phyloP scores from a whole-genome alignment of 1,140 invertebrate species.

The Hermatobates lingyangjiaoensis region DNA sequence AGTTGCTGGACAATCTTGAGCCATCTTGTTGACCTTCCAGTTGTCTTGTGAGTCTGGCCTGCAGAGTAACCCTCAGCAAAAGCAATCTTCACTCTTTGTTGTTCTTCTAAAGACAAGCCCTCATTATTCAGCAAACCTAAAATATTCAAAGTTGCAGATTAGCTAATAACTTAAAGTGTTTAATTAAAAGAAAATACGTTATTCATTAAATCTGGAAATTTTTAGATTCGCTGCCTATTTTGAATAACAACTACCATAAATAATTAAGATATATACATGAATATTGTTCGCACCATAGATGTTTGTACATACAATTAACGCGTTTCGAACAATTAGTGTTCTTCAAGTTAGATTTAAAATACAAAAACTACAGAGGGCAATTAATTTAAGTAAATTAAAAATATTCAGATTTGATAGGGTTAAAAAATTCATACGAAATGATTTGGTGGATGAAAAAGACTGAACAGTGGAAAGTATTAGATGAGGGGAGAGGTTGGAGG shows the following conservation, averaged over 20 bases:
- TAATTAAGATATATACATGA: not conserved
- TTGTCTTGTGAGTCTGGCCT: constrained; percentile 34
- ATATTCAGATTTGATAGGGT: too few species aligned
- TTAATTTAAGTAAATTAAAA: too few species aligned
- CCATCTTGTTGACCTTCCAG: constrained; percentile 42
- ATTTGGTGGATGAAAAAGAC: too few species aligned
- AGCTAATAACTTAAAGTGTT: not conserved
- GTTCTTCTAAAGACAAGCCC: constrained; percentile 23
- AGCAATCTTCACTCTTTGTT: constrained; percentile 59
- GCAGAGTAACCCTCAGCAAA: constrained; percentile 80
- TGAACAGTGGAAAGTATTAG: too few species aligned
- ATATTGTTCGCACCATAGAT: too few species aligned
- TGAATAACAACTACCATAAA: not conserved
- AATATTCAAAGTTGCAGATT: not conserved
- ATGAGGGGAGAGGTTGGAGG: too few species aligned
- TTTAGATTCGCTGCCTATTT: not conserved
- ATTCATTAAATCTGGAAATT: not conserved
- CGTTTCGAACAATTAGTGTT: too few species aligned
- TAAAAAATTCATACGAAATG: too few species aligned
- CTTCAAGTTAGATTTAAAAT: too few species aligned
- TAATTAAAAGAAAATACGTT: not conserved
- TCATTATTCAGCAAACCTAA: constrained; percentile 12
- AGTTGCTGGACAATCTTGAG: constrained; percentile 47
- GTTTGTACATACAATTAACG: not conserved
- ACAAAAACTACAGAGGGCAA: too few species aligned